Evolutionary conservation across 23 tunicate genomes (phyloP).

Genomic region (Oikopleura dioica): DNA sequence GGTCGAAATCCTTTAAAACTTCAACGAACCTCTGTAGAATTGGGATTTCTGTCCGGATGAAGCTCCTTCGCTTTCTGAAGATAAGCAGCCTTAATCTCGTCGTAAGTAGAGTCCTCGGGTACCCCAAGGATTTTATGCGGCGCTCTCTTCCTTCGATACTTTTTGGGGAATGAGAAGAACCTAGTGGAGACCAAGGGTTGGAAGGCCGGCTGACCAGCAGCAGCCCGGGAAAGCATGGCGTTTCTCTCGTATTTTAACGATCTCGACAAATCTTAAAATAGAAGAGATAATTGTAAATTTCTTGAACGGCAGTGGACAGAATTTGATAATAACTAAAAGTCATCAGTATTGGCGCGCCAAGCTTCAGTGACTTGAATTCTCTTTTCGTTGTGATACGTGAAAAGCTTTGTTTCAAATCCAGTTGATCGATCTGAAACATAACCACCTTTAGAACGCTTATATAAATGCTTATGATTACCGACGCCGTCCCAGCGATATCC

Average conservation of each 20-base stretch:
- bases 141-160: neutral
- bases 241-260: too few relatives aligned
- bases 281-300: too few relatives aligned
- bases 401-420: neutral
- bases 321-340: too few relatives aligned
- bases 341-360: slow-evolving; percentile 12
- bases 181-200: neutral
- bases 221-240: too few relatives aligned
- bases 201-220: too few relatives aligned
- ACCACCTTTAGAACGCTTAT: too few relatives aligned
- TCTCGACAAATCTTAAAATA: too few relatives aligned
- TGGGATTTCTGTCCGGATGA: slow-evolving; percentile 1
- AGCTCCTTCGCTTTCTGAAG: neutral
- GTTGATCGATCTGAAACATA: slow-evolving; percentile 13
- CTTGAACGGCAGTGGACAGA: too few relatives aligned
- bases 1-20: neutral
- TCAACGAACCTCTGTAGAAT: neutral
- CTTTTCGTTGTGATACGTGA: neutral
- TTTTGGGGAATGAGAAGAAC: neutral
- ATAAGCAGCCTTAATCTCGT: slow-evolving; percentile 6
- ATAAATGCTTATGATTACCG: too few relatives aligned
- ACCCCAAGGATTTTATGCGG: neutral
- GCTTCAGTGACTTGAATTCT: neutral
- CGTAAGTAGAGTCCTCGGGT: neutral
- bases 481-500: slow-evolving; percentile 99